Base-by-base conservation (phyloP, 2,113 vertebrate genomes). In the Heloderma charlesbogerti region DNA sequence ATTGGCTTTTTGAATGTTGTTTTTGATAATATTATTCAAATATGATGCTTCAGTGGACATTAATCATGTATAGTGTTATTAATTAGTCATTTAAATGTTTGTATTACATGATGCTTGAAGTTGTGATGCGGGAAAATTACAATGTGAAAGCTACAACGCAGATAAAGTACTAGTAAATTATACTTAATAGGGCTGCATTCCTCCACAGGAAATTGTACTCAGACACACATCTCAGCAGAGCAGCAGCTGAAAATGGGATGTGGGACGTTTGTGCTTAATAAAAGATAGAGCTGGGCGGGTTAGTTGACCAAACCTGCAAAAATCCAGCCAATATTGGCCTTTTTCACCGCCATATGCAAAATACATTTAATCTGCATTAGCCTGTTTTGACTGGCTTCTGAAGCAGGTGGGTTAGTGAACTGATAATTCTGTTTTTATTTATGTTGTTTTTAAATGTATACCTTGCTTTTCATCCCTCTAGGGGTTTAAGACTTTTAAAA, bases 1-100 rank as follows among this genome's bases (percentile, higher is more conserved):
- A 0, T 0, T 75, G 48, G 0, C 7, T 20, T 94, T 92, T n/a
- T 2, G 1, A 1, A 15, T 34, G 25, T 87, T 85, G 29, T 66
- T 1, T 92, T 90, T 87, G 43, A 48, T 87, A 71, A 1, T 22
- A 80, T 54, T 31, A 37, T 75, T 57, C 2, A 51, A 51, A 1
- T 80, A 45, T 69, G 27, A 18, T n/a, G 60, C 40, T 93, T 82
- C 4, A 3, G 10, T 20, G 67, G 20, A 29, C 71, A 63, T 87
- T 92, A 83, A 90, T 86, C 54, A 85, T 22, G 18, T 48, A 66
- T 31, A 3, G 51, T 69, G 75, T 45, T 84, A n/a, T 57, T 74
- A 86, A 66, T 10, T 20, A 37, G 67, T 82, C 7, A 72, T n/a
- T 48, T 81, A 27, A 87, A 8, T 34, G 27, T 0, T 0, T 34